These are phyloP conservation scores for Cyprinodon brontotheroides DNA, from an alignment of 2,113 vertebrate genomes.

Conservation along the genomic window DNA sequence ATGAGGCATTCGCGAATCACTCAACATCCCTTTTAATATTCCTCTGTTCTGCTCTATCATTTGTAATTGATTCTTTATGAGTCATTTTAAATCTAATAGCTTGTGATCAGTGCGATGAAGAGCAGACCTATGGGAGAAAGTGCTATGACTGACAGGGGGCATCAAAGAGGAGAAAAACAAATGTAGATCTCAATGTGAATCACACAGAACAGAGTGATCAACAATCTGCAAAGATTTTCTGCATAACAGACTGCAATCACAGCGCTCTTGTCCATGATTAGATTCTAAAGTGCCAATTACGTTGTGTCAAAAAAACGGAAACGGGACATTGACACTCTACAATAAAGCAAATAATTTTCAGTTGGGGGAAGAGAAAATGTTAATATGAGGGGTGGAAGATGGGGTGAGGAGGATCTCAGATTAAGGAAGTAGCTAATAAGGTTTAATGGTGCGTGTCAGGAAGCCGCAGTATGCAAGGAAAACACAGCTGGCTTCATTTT, in stretches of 20 bases:
- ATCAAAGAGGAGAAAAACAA: conserved; percentile 50
- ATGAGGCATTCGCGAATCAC: conserved; percentile 44
- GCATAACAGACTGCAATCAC: conserved; percentile 92
- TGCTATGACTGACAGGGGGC: conserved; percentile 86
- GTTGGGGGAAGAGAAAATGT: conserved; percentile 98
- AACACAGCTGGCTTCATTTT: conserved; percentile 99
- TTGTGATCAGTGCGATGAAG: conserved; percentile 81
- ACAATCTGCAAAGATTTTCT: conserved; percentile 91
- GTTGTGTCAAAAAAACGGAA: conserved; percentile 92
- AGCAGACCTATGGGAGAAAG: conserved; percentile 87
- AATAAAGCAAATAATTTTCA: conserved; percentile 99
- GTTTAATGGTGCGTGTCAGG: conserved; percentile 99
- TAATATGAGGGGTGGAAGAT: conserved; percentile 99
- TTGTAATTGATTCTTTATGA: conserved; percentile 87
- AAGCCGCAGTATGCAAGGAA: conserved; percentile 98
- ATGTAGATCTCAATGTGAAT: conserved; percentile 62
- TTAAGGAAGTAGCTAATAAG: conserved; percentile 99
- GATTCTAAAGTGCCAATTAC: conserved; percentile 99
- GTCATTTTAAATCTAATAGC: conserved; percentile 89
- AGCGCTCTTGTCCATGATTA: conserved; percentile 93
- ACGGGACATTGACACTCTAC: conserved; percentile 96
- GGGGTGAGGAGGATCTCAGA: conserved; percentile 96
- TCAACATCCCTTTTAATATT: conserved; percentile 55
- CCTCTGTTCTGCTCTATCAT: conserved; percentile 73
- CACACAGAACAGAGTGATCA: conserved; percentile 66